Percentiles rank a stretch among this genome's conserved stretches.
Conservation (phyloP, 1,140 invertebrate species). For the Papilio aristodemus region DNA sequence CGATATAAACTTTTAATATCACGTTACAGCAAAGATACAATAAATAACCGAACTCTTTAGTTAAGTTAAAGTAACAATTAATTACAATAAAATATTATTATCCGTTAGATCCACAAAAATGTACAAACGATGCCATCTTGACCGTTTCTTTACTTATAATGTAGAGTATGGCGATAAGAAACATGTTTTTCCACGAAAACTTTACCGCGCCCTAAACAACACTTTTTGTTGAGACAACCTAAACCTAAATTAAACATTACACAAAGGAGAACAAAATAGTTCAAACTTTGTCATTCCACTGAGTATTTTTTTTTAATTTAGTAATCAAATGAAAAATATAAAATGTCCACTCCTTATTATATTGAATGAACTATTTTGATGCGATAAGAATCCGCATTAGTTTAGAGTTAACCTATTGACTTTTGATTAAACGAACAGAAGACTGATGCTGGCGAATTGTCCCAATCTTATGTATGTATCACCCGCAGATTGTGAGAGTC, state of each 20-base stretch:
- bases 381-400: too few relatives aligned
- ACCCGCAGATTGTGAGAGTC: too few relatives aligned
- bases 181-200: slow-evolving; percentile 25
- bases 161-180: slow-evolving; percentile 12
- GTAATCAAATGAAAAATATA: background rate
- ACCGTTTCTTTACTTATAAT: slow-evolving; percentile 6
- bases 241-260: slow-evolving; percentile 28
- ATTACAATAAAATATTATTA: background rate
- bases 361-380: too few relatives aligned
- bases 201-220: slow-evolving; percentile 24
- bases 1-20: too few relatives aligned
- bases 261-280: slow-evolving; percentile 12
- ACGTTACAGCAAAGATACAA: too few relatives aligned
- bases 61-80: background rate
- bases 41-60: too few relatives aligned
- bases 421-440: too few relatives aligned
- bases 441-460: too few relatives aligned
- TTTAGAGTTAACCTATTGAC: too few relatives aligned
- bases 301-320: background rate
- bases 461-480: too few relatives aligned
- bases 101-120: background rate
- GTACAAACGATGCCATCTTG: slow-evolving; percentile 11
- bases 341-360: background rate
- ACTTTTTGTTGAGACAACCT: slow-evolving; percentile 5
- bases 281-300: slow-evolving; percentile 3